Percentiles rank a stretch among this genome's conserved stretches.
phyloP scores from a whole-genome alignment of 2,888 invertebrate genomes.

The Stenchaetothrips biformis region DNA sequence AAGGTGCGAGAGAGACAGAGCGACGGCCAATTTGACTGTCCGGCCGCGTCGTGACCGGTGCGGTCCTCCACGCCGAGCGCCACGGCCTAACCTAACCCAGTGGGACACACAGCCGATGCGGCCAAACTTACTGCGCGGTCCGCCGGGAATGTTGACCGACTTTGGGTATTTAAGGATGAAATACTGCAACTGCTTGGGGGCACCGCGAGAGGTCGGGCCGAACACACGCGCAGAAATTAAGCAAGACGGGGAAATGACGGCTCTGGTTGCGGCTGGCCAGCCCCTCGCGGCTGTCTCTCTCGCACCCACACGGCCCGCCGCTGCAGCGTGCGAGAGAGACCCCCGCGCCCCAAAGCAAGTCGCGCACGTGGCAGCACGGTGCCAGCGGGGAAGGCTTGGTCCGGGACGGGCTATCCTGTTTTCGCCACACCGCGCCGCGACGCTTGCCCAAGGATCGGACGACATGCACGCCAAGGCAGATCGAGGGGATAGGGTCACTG shows the following conservation, averaged over 20 bases:
- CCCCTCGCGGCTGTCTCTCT: not conserved
- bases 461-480: too few relatives aligned
- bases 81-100: not conserved
- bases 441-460: too few relatives aligned
- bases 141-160: not conserved
- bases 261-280: not conserved
- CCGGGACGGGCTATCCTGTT: not conserved
- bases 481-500: too few relatives aligned
- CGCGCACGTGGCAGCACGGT: not conserved
- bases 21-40: too few relatives aligned
- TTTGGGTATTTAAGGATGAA: not conserved
- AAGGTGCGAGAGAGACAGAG: too few relatives aligned
- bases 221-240: not conserved
- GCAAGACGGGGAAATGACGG: slow-evolving; percentile 2
- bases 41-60: too few relatives aligned
- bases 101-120: not conserved
- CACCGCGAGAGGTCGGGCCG: not conserved
- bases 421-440: not conserved
- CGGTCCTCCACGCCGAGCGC: not conserved
- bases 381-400: not conserved
- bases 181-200: not conserved
- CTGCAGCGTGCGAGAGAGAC: not conserved
- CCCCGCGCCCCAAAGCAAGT: not conserved
- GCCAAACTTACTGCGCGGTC: not conserved
- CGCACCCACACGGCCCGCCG: not conserved